Percentiles rank a stretch among this genome's conserved stretches.
Evolutionary conservation across 23 tunicate genomes (phyloP).

Genomic region (Clavelina lepadiformis): DNA sequence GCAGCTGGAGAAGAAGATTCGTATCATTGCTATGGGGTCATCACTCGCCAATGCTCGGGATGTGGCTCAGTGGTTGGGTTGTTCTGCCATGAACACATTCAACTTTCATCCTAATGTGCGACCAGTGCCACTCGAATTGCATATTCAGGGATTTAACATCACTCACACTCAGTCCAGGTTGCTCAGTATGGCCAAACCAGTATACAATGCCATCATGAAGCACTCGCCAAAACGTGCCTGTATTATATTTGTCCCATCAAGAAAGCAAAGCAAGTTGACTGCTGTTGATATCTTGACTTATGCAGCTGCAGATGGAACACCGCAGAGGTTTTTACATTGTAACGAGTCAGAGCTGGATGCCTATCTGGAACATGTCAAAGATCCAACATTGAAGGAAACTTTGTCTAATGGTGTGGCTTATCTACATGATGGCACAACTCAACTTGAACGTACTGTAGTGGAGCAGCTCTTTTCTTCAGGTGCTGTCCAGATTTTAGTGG

Average conservation of each 20-base stretch:
- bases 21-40: constrained; percentile 92
- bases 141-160: constrained; percentile 95
- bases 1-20: constrained; percentile 80
- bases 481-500: constrained; percentile 91
- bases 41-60: constrained; percentile 94
- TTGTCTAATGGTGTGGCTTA: constrained; percentile 87
- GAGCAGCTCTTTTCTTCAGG: constrained; percentile 79
- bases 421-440: constrained; percentile 90
- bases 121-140: constrained; percentile 92
- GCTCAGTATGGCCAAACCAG: constrained; percentile 94
- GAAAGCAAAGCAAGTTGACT: constrained; percentile 92
- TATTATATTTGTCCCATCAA: constrained; percentile 86
- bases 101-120: constrained; percentile 96
- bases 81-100: constrained; percentile 79
- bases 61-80: constrained; percentile 97
- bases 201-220: constrained; percentile 83
- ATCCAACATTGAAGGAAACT: constrained; percentile 86
- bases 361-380: constrained; percentile 86
- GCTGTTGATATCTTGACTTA: constrained; percentile 96
- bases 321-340: constrained; percentile 87
- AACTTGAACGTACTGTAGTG: constrained; percentile 66
- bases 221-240: constrained; percentile 74
- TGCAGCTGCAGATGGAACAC: constrained; percentile 89
- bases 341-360: constrained; percentile 77
- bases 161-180: constrained; percentile 86